Evolutionary conservation across 2,888 invertebrate species (phyloP), one percentile per base, ranked within the genome.

Genomic region (Tanaodytes sp.): DNA sequence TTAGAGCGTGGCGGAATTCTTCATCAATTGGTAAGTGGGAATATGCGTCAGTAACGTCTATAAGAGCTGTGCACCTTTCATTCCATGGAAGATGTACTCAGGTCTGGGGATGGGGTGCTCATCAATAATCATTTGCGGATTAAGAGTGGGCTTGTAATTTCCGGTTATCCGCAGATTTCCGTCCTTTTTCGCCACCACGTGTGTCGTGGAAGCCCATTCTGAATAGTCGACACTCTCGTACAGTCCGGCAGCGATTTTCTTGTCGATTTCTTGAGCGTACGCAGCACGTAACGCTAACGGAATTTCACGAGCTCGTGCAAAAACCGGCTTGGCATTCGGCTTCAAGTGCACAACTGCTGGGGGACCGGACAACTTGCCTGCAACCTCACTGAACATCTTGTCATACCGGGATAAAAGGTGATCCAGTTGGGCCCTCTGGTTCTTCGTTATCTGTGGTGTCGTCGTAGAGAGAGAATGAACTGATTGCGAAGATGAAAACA

Each of bases 1-100:
- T 55, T 9, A 55, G 16, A n/a, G 43, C 19, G 4, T 42, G 15
- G n/a, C 15, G 14, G 16, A 55, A 55, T 33, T 55, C 33, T 5
- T 43, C 43, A 11, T 45, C 45, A 14, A 31, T 43, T 18, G 33
- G 18, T 11, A 55, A 11, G 20, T 55, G 55, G 1, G 31, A 18
- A 14, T 55, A 55, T 1, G 43, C 55, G 8, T 19, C 31, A 4
- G 27, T 27, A 9, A 27, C 9, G 9, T 27, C 27, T 9, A 27
- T 4, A 27, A 27, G 27, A 27, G 27, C 4, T 27, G 4, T 9
- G 9, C 27, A 4, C 9, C 9, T 9, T 27, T 27, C 27, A 27
- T 27, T 27, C 9, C 9, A 27, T 27, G 4, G 27, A 27, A 27
- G 4, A 27, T 27, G 27, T 27, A 4, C 27, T 27, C 27, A 27